Base-by-base conservation (phyloP, 1,140 invertebrate species). In the Drosophila mojavensis region DNA sequence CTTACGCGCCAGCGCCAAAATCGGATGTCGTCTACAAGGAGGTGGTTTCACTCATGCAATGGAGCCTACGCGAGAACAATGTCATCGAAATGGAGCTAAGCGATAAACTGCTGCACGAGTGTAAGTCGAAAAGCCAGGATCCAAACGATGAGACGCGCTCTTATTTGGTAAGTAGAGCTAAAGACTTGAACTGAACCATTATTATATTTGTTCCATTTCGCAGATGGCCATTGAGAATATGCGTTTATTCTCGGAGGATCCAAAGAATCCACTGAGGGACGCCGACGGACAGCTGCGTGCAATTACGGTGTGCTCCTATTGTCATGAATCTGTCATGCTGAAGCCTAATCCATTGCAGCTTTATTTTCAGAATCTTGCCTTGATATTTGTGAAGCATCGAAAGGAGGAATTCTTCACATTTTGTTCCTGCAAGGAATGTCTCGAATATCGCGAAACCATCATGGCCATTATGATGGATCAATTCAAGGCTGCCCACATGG, bases 381-480 rank as follows among this genome's bases (percentile, higher is more conserved):
- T 91, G 77, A 92, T 91, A 77, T 82, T 90, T 82, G 90, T 91
- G 26, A 91, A 91, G 50, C 91, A 92, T 69, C 70, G 65, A 47
- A 79, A 81, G 48, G 86, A 88, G 45, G 89, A 91, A 58, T 92
- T 92, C 67, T 91, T 86, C 41, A 91, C 91, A 73, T 92, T 91
- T 80, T 92, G 91, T 75, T 91, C 89, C 76, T 92, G 91, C 75
- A 84, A 88, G 70, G 81, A 91, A 79, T 92, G 91, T 79, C 75
- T 91, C 71, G 80, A 91, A 81, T 92, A 91, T 79, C 90, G 91
- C 54, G 90, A 92, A 81, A 85, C 88, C 61, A 90, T 92, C 41
- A 85, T 92, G 75, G 88, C 81, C 43, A 85, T 92, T 51, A 91
- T 91, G 85, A 86, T 91, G 73, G 91, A 92, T 63, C 90, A 92